Evolutionary conservation across 1,140 invertebrate species (phyloP), one percentile per base, ranked within the genome.

Genomic region (Bombus superbus): DNA sequence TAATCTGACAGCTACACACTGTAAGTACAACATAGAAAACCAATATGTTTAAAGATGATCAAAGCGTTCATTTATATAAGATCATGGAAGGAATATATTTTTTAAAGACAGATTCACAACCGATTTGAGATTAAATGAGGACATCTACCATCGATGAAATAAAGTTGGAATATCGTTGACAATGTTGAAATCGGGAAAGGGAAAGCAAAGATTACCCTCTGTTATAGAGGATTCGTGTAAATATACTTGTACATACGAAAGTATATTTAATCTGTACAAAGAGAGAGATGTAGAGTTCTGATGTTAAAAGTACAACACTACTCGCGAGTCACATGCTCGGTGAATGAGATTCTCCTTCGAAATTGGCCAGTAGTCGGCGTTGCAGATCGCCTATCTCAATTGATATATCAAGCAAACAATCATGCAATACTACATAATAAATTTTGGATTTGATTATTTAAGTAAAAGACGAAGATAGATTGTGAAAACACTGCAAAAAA

Each of bases 241-340:
- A 86, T 73, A 79, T 38, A 28, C 28, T 42, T 81, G 64, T 88
- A 86, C 38, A 86, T 83, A 76, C 25, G 15, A 57, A 53, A 22
- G 32, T 76, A 82, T 38, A 35, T 64, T n/a, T 53, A 80, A 40
- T n/a, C 25, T 53, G 25, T 82, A 88, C 35, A 28, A 64, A 81
- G 72, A 80, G 77, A 88, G 88, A 88, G 82, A 91, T 42, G 86
- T 91, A 90, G 91, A 92, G 92, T 92, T 90, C 91, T 91, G 92
- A 92, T 92, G 82, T 83, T 83, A 81, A 92, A 85, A 92, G 92
- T 92, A 92, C 92, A 92, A 92, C 81, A 83, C 75, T 87, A 83
- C 85, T 88, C 72, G 53, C 72, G 53, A 82, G 47, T 68, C 13
- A 59, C 13, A 59, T 59, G 81, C 78, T 88, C 88, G 83, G 80